Evolutionary conservation across 1,140 invertebrate species (phyloP).

Genomic region (Micrasema minimum): DNA sequence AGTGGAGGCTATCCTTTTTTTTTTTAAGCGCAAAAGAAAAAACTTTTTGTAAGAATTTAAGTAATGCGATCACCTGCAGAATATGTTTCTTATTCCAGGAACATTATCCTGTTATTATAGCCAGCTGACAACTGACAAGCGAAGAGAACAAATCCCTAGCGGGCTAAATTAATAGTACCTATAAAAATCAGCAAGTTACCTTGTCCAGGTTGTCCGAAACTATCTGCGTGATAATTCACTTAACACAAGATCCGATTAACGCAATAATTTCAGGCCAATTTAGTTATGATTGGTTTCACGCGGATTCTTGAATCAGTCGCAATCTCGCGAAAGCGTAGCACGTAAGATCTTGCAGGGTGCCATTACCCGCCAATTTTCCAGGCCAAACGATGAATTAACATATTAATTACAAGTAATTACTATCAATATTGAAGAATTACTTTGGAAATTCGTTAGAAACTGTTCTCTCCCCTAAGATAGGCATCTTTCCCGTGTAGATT

Average conservation of each 20-base stretch:
- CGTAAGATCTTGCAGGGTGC: too few relatives aligned
- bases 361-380: slow-evolving; percentile 39
- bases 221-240: neutral
- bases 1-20: too few relatives aligned
- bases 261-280: neutral
- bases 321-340: neutral
- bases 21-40: too few relatives aligned
- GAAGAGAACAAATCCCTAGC: too few relatives aligned
- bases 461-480: slow-evolving; percentile 39
- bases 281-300: too few relatives aligned
- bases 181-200: too few relatives aligned
- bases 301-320: neutral
- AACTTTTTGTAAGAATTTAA: too few relatives aligned
- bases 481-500: slow-evolving; percentile 42
- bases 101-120: too few relatives aligned
- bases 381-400: slow-evolving; percentile 38
- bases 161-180: too few relatives aligned
- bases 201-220: neutral
- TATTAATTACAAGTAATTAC: slow-evolving; percentile 47
- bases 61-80: too few relatives aligned
- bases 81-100: too few relatives aligned
- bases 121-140: too few relatives aligned
- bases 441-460: slow-evolving; percentile 38
- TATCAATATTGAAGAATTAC: slow-evolving; percentile 28
- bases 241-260: neutral